Base-by-base conservation (phyloP, 2,113 vertebrate species). In the Hypomesus transpacificus region DNA sequence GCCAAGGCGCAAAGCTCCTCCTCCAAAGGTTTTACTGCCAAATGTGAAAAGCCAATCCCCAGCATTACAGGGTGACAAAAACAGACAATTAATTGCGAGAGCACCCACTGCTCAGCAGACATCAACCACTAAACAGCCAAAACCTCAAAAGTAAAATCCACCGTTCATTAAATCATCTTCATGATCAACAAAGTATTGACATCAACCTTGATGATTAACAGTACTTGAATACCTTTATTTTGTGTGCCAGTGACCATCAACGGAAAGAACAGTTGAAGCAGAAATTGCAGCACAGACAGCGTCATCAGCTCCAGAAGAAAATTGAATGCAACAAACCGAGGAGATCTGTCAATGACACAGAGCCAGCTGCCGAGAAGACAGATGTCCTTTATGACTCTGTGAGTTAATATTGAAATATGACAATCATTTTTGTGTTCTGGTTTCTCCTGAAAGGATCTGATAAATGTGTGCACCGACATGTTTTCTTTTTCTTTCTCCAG, bases 301-400 rank as follows among this genome's bases (percentile, higher is more conserved):
- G 77, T 22, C 60, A 81, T 65, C 66, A 82, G 26, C 64, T 88
- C 67, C 77, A 82, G 53, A 81, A 87, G 62, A 80, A 87, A 60
- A 85, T 92, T 82, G 76, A 90, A 79, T 82, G 54, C 76, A 28
- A 83, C 63, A 77, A 76, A 71, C 88, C 90, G 18, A 81, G 56
- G 28, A 60, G 18, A 52, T 91, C 89, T 17, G 88, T 87, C 54
- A 60, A 77, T 21, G 85, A 87, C 66, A 82, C 73, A 69, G 88
- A 92, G 79, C 75, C 83, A 28, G 85, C 81, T 71, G 89, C 92
- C 74, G 88, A 92, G 84, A 81, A 9, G 67, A 90, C 89, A 9
- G 85, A 87, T 0, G 26, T 88, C 66, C 82, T 94, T 53, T 92
- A 91, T 79, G 85, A 90, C 74, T 56, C 14, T 84, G 90, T 92